Percentiles rank a stretch among this genome's conserved stretches.
Conservation (phyloP, 1,140 invertebrate genomes). For the Saccostrea echinata region DNA sequence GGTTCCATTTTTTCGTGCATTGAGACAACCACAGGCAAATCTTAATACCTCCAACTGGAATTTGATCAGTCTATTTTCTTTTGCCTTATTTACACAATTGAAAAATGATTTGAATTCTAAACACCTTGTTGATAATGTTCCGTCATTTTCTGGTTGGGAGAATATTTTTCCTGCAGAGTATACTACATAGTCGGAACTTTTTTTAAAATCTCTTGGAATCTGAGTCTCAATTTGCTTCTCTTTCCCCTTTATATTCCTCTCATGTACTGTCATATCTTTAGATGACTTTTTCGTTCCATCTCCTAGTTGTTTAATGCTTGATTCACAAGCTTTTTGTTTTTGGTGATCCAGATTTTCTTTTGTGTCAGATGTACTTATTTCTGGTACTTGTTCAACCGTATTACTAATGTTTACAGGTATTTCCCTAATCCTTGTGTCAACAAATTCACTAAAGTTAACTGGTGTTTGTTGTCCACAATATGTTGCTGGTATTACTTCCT, state of each 20-base stretch:
- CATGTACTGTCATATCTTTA: background rate
- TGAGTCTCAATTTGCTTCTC: background rate
- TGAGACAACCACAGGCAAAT: constrained; percentile 50
- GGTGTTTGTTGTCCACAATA: background rate
- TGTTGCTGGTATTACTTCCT: background rate
- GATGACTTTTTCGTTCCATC: background rate
- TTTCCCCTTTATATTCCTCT: background rate
- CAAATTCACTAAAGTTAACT: background rate
- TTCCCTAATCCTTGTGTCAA: background rate
- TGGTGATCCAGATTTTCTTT: background rate
- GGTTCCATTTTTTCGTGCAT: constrained; percentile 55
- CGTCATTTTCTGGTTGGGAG: constrained; percentile 44
- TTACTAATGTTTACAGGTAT: background rate
- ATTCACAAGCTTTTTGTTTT: background rate
- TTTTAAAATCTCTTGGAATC: constrained; percentile 14
- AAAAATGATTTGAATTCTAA: constrained; percentile 48
- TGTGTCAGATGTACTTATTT: background rate
- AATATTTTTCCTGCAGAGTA: constrained; percentile 39
- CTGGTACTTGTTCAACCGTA: constrained; percentile 3
- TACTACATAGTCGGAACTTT: constrained; percentile 1
- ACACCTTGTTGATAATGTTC: constrained; percentile 35
- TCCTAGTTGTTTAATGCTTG: background rate
- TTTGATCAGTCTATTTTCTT: background rate
- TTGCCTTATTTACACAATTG: background rate
- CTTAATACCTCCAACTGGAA: constrained; percentile 43